Base-by-base conservation (phyloP, 2,797 vertebrate species). In the Ceryle rudis region DNA sequence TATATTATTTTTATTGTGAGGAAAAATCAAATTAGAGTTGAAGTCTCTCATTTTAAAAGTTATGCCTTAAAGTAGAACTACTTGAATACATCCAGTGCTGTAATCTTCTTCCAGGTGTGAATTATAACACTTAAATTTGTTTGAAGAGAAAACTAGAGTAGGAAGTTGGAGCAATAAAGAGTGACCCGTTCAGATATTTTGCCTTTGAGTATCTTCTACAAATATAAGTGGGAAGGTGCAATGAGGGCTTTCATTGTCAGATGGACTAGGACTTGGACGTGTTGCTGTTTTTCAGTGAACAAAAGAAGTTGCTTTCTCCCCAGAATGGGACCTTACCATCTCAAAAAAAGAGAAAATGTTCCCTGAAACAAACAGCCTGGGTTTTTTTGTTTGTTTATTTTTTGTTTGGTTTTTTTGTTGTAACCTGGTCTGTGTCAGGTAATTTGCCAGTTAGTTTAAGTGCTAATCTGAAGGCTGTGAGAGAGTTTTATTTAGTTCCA, bases 361-460 rank as follows among this genome's bases (percentile, higher is more conserved):
- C 57, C 23, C 18, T 62, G 61, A 64, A 69, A 67, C 65, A 91
- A 93, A 57, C 31, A 80, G 44, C 6, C 42, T 66, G 46, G 1
- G 22, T 0, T 7, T 46, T 89, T 89, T 89, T 82, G 26, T 71
- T 79, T 79, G 42, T 35, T 86, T 79, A 0, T 0, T 89, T 82
- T 89, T 89, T 82, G 23, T 71, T 79, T 79, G 42, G n/a, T 86
- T 79, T 44, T 81, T 82, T 94, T 75, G 14, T 85, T 89, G 85
- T 86, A 86, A 91, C 61, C 57, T 90, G 57, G 55, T 78, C 70
- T 93, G 31, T 95, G 93, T 96, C 90, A 91, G 82, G 88, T 97
- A 97, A 93, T 97, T 97, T 96, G 72, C 97, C 96, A 95, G 95
- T 96, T 93, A 93, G 93, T 96, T 94, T 73, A 93, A 97, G 88